Evolutionary conservation across 2,888 invertebrate genomes (phyloP), one percentile per base, ranked within the genome.

Genomic region (Dryocosmus kuriphilus): DNA sequence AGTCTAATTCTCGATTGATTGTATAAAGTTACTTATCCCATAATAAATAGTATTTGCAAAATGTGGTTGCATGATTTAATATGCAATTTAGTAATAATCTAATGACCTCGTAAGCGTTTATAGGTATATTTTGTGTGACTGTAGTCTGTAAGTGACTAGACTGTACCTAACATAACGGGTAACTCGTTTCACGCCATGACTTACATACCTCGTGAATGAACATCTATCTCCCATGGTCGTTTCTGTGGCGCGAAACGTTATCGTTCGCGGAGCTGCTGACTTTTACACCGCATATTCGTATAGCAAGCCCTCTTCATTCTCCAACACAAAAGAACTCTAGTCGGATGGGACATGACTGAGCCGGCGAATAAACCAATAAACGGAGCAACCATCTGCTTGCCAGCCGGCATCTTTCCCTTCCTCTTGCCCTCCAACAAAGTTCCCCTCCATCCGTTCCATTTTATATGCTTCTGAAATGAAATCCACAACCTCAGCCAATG

Each of bases 341-440:
- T 81, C 84, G 85, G 86, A 84, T 84, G 85, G 86, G 86, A 87
- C 85, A 87, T 86, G 88, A 88, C 84, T 87, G 88, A 87, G 83
- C 85, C 85, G 85, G 87, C 89, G 89, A 91, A 89, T 90, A 90
- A 90, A 91, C 91, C 91, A 91, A 91, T 91, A 91, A 91, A 91
- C 90, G 90, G 86, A 85, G 88, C 89, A 89, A 89, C 90, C 91
- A 91, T 91, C 91, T 91, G 91, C 91, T 90, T 86, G 87, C 89
- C 91, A 90, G 90, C 90, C 91, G 90, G 90, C 89, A 89, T 88
- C 85, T 86, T 85, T 87, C 84, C 84, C 81, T 86, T 84, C 81
- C 84, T 85, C 74, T 80, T 73, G 80, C 82, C 80, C 63, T 62
- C 65, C 76, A 82, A 84, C 46, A 73, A 76, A 67, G 73, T 71